Percentiles rank a stretch among this genome's conserved stretches.
phyloP scores from a whole-genome alignment of 2,797 vertebrate genomes.

The Platyrinchus mystaceus region DNA sequence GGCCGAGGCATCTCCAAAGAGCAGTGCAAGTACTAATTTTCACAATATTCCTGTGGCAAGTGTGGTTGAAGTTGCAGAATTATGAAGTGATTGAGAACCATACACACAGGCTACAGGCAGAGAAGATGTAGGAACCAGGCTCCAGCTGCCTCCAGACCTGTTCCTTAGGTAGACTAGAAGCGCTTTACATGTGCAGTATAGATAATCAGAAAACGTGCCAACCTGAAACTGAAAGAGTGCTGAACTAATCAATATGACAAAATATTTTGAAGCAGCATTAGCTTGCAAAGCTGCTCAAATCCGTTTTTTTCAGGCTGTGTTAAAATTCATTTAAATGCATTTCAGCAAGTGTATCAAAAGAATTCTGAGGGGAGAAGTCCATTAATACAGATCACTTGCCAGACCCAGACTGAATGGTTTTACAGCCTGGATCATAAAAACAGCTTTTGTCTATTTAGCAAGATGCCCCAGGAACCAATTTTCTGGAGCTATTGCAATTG shows the following conservation, averaged over 20 bases:
- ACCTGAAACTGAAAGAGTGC: not conserved
- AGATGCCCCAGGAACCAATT: not conserved
- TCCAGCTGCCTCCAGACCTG: not conserved
- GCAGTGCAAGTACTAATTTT: not conserved
- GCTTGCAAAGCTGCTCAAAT: not conserved
- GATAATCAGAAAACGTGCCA: not conserved
- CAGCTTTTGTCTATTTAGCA: slow-evolving; percentile 31
- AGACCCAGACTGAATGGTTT: not conserved
- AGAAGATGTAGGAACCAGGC: not conserved
- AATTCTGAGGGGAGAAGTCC: not conserved
- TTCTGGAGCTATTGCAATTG: not conserved
- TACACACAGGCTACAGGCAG: not conserved
- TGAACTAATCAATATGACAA: not conserved
- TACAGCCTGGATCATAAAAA: not conserved
- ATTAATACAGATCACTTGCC: not conserved
- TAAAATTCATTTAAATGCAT: slow-evolving; percentile 18
- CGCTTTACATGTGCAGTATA: not conserved
- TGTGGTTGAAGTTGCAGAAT: not conserved
- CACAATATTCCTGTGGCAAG: not conserved
- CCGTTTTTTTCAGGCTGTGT: not conserved
- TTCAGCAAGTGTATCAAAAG: slow-evolving; percentile 9
- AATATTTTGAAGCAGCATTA: not conserved
- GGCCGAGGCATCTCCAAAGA: not conserved
- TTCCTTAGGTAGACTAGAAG: not conserved
- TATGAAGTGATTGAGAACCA: not conserved